These are phyloP conservation scores for Hypotaenidia philippensis DNA, from an alignment of 2,797 vertebrate genomes.

Conservation along the genomic window DNA sequence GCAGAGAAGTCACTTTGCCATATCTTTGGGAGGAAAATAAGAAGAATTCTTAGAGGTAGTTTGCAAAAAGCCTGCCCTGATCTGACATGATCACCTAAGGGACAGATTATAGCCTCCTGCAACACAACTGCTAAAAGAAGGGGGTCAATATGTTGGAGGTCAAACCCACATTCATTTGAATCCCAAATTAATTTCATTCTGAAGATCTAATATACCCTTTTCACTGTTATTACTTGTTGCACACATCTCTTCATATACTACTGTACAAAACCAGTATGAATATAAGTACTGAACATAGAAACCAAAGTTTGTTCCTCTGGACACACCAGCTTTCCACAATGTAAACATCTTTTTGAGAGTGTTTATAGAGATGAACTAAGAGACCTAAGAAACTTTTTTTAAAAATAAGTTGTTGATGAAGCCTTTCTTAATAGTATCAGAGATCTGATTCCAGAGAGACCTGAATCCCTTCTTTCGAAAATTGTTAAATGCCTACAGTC, in stretches of 20 bases:
- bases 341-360: background rate
- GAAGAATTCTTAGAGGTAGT: background rate
- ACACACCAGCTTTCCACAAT: accelerated
- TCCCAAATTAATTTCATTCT: background rate
- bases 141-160: background rate
- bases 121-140: background rate
- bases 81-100: background rate
- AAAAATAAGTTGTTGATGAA: background rate
- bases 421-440: background rate
- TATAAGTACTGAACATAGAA: background rate
- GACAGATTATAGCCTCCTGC: background rate
- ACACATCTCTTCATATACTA: background rate
- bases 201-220: background rate
- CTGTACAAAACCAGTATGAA: background rate
- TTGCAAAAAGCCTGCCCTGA: background rate
- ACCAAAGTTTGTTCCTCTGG: background rate
- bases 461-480: background rate
- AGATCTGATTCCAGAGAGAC: background rate
- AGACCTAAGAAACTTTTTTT: background rate
- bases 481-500: background rate
- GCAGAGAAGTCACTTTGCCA: background rate
- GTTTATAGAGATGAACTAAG: background rate
- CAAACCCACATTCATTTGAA: background rate
- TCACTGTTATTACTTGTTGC: background rate
- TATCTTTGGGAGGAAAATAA: background rate